Base-by-base conservation (phyloP, 2,113 vertebrate species). In the Sapajus apella region DNA sequence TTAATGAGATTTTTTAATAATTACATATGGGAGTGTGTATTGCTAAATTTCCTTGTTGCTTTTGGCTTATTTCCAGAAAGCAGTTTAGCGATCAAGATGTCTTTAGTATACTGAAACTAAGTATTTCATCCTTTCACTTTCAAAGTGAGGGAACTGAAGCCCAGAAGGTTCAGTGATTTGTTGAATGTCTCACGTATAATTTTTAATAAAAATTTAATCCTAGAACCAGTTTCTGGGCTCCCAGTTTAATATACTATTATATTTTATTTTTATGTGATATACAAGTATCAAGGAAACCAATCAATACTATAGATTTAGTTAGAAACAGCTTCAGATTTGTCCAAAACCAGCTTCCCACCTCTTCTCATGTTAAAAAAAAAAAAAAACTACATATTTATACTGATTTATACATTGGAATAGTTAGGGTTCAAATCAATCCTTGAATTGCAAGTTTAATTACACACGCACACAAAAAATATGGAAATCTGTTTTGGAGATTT, bases 341-440 rank as follows among this genome's bases (percentile, higher is more conserved):
- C 58, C 30, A 79, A 79, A 87, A 21, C 21, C 30, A 73, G 25
- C 50, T 73, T 88, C 58, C 25, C 12, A 47, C 64, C 40, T 87
- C 25, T 94, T 88, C 35, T 88, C 32, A 81, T 25, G 50, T 52
- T 94, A 81, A 81, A 94, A 94, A 81, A 27, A 94, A 94, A 81
- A 27, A 64, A 9, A 73, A 64, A 64, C 40, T 61, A 37, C 0
- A 10, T 88, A 52, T 88, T 88, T 81, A 30, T 82, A 73, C 25
- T 40, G 76, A 82, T 88, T 81, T 88, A 72, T 9, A 37, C 10
- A 37, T 70, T 92, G 47, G n/a, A 82, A 75, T 58, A 88, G 13
- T 27, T n/a, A 58, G 70, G 37, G 50, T 73, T 61, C 50, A 55
- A 32, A 27, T 64, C 61, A 30, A 64, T 12, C 61, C 30, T 32